Base-by-base conservation (phyloP, 2,113 vertebrate species). In the Cyanistes caeruleus region DNA sequence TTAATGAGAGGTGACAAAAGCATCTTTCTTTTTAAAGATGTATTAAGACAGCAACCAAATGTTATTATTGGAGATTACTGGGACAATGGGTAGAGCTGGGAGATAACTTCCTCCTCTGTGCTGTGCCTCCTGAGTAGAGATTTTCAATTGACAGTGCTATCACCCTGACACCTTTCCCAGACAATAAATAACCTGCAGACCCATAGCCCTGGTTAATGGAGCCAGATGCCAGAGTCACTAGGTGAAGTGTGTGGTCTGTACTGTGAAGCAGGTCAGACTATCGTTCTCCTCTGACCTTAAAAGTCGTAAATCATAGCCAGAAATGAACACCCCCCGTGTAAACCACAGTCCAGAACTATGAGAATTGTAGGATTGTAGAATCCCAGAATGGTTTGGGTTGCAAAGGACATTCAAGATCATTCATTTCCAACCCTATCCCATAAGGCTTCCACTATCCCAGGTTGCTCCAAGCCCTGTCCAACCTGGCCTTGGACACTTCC, bases 1-100 rank as follows among this genome's bases (percentile, higher is more conserved):
- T 79, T 83, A 96, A 97, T 51, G 51, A 82, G 14, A 33, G 12
- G 2, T 77, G 63, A 58, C 13, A 69, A 89, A 94, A 56, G 2
- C 25, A 82, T 91, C 15, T 77, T 89, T 59, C 59, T 77, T 83
- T 92, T 63, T 17, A 60, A 81, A 53, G 37, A 72, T 56, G 22
- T 27, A 70, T n/a, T 65, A 78, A 48, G 81, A 73, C 70, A 83
- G 46, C 46, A 62, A 74, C 21, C 17, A 80, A 87, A 70, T 65
- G 28, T 73, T 82, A 33, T 39, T 53, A 30, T 31, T 60, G 62
- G 37, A 75, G 52, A 52, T 62, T 83, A 55, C 19, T 43, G 23
- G 58, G 58, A 49, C 22, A 56, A 27, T 37, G 17, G n/a, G 30
- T 37, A 53, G 30, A 44, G 46, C 55, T 79, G 11, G 25, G 44